Evolutionary conservation across 2,888 invertebrate genomes (phyloP).

Genomic region (Lithosia quadra): DNA sequence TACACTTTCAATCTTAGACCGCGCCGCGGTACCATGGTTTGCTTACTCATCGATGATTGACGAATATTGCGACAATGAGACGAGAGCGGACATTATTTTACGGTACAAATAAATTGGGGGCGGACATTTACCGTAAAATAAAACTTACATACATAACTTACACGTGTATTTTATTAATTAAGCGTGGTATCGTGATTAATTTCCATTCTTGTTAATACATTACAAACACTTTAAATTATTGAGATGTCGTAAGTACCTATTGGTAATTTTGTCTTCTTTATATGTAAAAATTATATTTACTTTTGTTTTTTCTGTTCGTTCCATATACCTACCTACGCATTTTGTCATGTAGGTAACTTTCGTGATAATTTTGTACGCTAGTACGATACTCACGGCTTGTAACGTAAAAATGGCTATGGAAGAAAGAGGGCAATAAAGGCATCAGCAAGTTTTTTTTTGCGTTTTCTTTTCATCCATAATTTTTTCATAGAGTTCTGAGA

Average conservation of each 20-base stretch:
- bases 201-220: slow-evolving; percentile 15
- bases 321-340: no score
- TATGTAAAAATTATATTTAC: neutral
- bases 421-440: no score
- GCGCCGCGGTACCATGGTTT: no score
- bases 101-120: neutral
- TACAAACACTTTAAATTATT: slow-evolving; percentile 21
- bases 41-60: neutral
- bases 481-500: no score
- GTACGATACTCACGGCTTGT: no score
- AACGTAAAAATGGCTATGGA: no score
- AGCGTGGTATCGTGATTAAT: neutral
- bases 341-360: no score
- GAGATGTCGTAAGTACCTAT: neutral
- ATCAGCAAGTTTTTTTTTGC: no score
- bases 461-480: no score
- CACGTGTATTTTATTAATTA: slow-evolving; percentile 6
- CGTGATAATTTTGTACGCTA: no score
- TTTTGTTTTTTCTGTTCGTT: no score
- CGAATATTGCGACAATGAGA: neutral
- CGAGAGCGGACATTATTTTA: neutral
- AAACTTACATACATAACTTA: neutral
- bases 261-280: neutral
- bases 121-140: slow-evolving; percentile 1
- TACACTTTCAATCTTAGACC: no score